Base-by-base conservation (phyloP, 2,797 vertebrate species). In the Choloepus didactylus region DNA sequence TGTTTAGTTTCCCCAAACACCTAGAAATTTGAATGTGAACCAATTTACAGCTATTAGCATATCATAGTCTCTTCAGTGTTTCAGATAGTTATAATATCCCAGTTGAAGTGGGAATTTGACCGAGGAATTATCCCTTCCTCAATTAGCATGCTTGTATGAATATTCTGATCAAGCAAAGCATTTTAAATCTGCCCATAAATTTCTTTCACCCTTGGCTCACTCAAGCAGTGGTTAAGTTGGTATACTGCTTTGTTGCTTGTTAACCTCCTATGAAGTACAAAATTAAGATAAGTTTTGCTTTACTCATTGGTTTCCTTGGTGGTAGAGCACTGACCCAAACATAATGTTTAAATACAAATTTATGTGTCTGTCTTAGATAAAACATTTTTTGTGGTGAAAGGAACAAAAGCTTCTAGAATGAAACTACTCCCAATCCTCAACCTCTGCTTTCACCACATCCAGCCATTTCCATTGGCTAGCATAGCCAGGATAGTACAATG, bases 31-130 rank as follows among this genome's bases (percentile, higher is more conserved):
- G 93, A 96, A 95, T 94, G 82, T 80, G 92, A 96, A 95, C 84
- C 91, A 94, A 27, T 96, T 97, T 95, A 95, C 96, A 94, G 95
- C 89, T 95, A 95, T 97, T 97, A 97, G 84, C 87, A 94, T 89
- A 95, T 95, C 91, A 85, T 80, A 93, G 93, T 93, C 89, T 97
- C 93, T 90, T 97, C 81, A 95, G 81, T 90, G 93, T 97, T 93
- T 97, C 96, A 95, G 89, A 96, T 64, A 90, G 95, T 93, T 91
- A 93, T 97, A 96, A 97, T 94, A 96, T 95, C 76, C 87, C 92
- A 95, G 83, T 95, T 95, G 96, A 92, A 96, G 83, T 95, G 84
- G 77, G 73, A 96, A 96, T 97, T 90, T 96, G 92, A 95, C 92
- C 16, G 1, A 87, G 89, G 72, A 96, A 93, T 95, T 91, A 75